Evolutionary conservation across 2,797 vertebrate genomes (phyloP).

Genomic region (Anableps anableps): DNA sequence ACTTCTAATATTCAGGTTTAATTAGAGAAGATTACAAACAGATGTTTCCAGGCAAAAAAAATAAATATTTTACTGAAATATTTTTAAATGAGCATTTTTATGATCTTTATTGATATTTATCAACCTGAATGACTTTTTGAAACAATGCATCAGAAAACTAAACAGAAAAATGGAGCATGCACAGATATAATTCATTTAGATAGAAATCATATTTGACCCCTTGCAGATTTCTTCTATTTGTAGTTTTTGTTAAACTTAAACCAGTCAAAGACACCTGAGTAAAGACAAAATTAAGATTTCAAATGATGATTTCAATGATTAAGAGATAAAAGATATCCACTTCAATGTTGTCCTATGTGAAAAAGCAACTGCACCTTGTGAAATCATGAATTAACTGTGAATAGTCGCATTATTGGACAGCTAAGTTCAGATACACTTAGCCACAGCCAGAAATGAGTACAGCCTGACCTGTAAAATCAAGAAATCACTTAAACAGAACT

Average conservation of each 20-base stretch:
- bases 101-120: not conserved
- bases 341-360: not conserved
- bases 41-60: slow-evolving; percentile 42
- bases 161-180: too few species aligned
- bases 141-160: not conserved
- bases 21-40: slow-evolving; percentile 60
- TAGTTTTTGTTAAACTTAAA: not conserved
- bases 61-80: slow-evolving; percentile 36
- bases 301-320: too few species aligned
- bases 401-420: not conserved
- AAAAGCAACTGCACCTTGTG: not conserved
- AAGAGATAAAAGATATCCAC: not conserved
- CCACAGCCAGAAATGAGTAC: not conserved
- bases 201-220: not conserved
- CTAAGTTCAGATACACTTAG: not conserved
- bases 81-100: not conserved
- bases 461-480: not conserved
- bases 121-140: not conserved
- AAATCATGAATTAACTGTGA: not conserved
- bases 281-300: not conserved
- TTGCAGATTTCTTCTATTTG: not conserved
- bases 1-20: slow-evolving; percentile 60
- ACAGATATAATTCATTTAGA: not conserved
- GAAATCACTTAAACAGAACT: not conserved
- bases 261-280: not conserved